These are phyloP conservation scores for Ladona fulva DNA, from an alignment of 1,140 invertebrate genomes.

Conservation along the genomic window DNA sequence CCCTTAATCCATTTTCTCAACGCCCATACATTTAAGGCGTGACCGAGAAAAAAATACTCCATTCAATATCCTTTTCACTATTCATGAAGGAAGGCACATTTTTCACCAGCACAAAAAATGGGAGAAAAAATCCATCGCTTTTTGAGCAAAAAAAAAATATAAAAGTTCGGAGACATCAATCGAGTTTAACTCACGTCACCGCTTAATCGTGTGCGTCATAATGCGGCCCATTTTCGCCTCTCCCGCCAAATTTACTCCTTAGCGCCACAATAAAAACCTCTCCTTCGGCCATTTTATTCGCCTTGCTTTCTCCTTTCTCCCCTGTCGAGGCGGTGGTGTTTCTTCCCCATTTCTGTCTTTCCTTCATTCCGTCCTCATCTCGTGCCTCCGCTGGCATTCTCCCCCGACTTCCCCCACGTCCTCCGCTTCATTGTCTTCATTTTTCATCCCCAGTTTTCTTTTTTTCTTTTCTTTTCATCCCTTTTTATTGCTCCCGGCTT, in stretches of 20 bases:
- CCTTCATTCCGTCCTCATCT: background rate
- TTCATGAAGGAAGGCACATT: background rate
- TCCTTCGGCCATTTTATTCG: background rate
- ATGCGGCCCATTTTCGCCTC: background rate
- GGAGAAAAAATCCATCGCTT: background rate
- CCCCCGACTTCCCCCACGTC: background rate
- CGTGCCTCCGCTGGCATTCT: background rate
- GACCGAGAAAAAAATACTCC: background rate
- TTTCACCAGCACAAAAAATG: background rate
- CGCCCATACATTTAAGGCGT: background rate
- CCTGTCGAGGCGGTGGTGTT: too few species aligned
- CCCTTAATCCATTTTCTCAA: too few species aligned
- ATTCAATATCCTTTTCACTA: background rate
- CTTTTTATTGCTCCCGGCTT: background rate
- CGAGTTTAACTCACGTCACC: background rate
- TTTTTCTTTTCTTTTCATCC: background rate
- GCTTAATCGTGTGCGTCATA: background rate
- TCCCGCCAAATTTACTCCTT: background rate
- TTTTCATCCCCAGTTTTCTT: background rate
- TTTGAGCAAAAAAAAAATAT: background rate
- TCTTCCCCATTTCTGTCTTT: too few species aligned
- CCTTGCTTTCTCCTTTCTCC: background rate
- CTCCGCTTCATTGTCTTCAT: conserved; percentile 1
- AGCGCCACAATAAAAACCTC: background rate
- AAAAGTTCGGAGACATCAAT: background rate